These are phyloP conservation scores for Prunella fulvescens DNA, from an alignment of 2,113 vertebrate species.

Conservation along the genomic window DNA sequence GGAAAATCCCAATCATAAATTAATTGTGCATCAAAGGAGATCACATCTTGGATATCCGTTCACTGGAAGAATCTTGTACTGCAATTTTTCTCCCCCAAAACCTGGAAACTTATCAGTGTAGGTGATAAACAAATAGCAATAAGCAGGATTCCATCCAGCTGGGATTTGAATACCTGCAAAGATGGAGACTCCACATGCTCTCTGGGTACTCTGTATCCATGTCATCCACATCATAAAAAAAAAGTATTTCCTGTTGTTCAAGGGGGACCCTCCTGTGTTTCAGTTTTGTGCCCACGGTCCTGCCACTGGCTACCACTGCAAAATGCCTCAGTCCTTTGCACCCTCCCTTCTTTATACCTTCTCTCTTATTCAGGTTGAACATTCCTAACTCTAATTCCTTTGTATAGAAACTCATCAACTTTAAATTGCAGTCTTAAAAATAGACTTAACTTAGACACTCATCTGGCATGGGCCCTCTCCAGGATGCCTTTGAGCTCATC, in stretches of 20 bases:
- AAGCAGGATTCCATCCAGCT: not conserved
- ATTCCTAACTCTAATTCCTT: not conserved
- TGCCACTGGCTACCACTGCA: not conserved
- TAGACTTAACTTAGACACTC: not conserved
- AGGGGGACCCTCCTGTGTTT: not conserved
- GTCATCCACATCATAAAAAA: not conserved
- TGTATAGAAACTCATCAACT: not conserved
- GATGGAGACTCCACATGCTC: not conserved
- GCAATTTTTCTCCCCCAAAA: not conserved
- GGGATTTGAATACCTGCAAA: not conserved
- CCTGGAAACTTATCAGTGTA: not conserved
- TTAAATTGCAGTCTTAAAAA: not conserved
- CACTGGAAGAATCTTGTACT: not conserved
- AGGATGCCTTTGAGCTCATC: not conserved
- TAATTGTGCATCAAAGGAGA: not conserved
- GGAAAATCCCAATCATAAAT: not conserved
- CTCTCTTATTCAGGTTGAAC: not conserved
- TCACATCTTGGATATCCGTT: not conserved
- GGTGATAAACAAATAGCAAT: not conserved
- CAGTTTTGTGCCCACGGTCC: not conserved
- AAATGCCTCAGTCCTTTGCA: not conserved
- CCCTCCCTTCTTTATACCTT: not conserved
- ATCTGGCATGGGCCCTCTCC: not conserved
- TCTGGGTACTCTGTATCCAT: not conserved
- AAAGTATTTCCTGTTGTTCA: not conserved